A percentile compares a stretch with the other conserved stretches of the same genome.
Evolutionary conservation across 2,797 vertebrate genomes (phyloP).

Genomic region (Neosalanx taihuensis): DNA sequence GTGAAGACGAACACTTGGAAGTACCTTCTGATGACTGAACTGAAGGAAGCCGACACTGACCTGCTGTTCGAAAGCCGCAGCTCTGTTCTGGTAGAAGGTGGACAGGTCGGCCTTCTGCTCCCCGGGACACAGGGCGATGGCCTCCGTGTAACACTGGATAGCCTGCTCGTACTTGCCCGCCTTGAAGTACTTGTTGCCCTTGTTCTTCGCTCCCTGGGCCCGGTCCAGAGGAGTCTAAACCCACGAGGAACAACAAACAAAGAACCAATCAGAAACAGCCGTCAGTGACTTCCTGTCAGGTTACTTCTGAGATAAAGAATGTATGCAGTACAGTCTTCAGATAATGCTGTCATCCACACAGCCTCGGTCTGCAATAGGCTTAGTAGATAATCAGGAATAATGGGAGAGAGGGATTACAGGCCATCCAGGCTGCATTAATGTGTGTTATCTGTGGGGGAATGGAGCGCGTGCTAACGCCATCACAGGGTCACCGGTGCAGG

Average conservation of each 20-base stretch:
- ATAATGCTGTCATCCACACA: neutral
- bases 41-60: conserved; percentile 58
- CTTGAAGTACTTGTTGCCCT: conserved; percentile 98
- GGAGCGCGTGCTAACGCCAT: no score
- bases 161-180: conserved; percentile 94
- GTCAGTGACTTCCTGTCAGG: neutral
- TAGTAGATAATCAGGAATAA: conserved; percentile 14
- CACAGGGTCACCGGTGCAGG: no score
- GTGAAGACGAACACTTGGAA: no score
- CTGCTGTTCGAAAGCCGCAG: conserved; percentile 95
- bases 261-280: neutral
- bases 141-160: conserved; percentile 97
- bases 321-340: neutral
- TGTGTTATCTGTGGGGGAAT: neutral
- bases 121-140: conserved; percentile 88
- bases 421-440: neutral
- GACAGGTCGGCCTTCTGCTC: conserved; percentile 93
- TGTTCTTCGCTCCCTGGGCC: conserved; percentile 96
- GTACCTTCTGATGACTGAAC: neutral
- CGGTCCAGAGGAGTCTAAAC: conserved; percentile 87
- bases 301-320: neutral
- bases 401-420: conserved; percentile 22
- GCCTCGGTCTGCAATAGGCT: conserved; percentile 9
- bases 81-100: conserved; percentile 98
- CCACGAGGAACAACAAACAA: conserved; percentile 21